A percentile compares a stretch with the other conserved stretches of the same genome.
These are phyloP conservation scores for Meghimatium bilineatum DNA, from an alignment of 2,888 invertebrate species.

Conservation along the genomic window DNA sequence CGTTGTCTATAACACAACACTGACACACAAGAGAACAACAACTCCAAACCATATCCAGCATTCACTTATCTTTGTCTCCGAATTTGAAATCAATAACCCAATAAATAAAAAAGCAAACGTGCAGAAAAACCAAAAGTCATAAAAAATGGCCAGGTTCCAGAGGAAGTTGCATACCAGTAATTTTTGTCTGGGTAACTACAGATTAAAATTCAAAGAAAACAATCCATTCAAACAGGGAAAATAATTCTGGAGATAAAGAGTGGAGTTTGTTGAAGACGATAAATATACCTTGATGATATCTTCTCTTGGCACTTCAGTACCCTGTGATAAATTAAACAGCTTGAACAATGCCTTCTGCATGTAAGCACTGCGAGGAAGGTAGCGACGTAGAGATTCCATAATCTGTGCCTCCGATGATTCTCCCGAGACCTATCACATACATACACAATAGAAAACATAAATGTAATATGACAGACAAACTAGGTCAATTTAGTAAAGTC, in stretches of 20 bases:
- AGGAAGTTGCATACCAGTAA: too few species aligned
- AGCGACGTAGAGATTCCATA: constrained; percentile 81
- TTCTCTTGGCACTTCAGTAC: constrained; percentile 79
- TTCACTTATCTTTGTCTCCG: too few species aligned
- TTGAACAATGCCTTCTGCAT: constrained; percentile 84
- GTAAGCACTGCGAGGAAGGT: constrained; percentile 81
- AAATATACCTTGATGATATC: constrained; percentile 81
- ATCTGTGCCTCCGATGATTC: constrained; percentile 81
- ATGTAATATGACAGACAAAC: neutral
- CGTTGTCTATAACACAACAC: too few species aligned
- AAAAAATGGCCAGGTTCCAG: too few species aligned
- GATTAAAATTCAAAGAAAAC: too few species aligned
- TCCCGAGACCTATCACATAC: constrained; percentile 78
- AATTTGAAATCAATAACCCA: too few species aligned
- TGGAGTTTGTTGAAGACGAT: neutral
- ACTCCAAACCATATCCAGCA: too few species aligned
- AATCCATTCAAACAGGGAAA: too few species aligned
- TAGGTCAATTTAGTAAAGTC: neutral
- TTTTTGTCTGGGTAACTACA: too few species aligned
- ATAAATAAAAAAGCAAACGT: too few species aligned
- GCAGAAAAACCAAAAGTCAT: too few species aligned
- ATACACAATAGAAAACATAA: neutral
- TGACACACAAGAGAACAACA: too few species aligned
- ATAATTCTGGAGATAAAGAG: neutral
- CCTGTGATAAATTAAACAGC: constrained; percentile 79